Evolutionary conservation across 2,888 invertebrate genomes (phyloP).

Genomic region (Artemia sp.): DNA sequence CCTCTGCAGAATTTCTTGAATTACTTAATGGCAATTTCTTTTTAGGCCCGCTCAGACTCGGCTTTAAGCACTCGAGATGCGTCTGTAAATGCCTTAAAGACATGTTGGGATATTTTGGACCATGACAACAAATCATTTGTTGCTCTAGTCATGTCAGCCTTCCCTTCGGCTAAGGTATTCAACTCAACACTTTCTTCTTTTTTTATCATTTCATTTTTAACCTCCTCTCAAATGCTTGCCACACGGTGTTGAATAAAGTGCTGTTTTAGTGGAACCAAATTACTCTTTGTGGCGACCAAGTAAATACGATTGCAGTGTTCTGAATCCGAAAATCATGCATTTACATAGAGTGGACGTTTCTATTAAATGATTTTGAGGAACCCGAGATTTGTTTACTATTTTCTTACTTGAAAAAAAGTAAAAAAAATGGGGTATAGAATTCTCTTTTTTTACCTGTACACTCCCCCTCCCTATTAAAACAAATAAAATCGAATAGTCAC

Average conservation of each 20-base stretch:
- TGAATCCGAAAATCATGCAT: no score
- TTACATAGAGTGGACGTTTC: no score
- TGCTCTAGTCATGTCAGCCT: constrained; percentile 80
- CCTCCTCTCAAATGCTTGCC: not conserved
- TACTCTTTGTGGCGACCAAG: not conserved
- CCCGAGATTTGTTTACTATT: no score
- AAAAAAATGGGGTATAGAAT: no score
- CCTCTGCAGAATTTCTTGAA: no score
- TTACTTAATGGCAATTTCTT: constrained; percentile 14
- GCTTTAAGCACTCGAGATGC: constrained; percentile 63
- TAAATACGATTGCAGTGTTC: no score
- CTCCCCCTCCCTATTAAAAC: no score
- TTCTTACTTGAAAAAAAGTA: no score
- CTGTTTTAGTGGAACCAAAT: constrained; percentile 27
- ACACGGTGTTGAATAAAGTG: not conserved
- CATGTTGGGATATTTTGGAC: constrained; percentile 86
- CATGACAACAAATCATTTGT: constrained; percentile 74
- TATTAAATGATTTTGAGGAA: no score
- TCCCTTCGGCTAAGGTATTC: constrained; percentile 63
- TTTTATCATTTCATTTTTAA: not conserved
- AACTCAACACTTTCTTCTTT: constrained; percentile 14
- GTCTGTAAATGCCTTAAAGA: constrained; percentile 63
- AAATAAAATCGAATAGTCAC: no score
- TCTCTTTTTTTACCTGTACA: no score
- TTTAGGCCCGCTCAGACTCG: constrained; percentile 49